A percentile compares a stretch with the other conserved stretches of the same genome.
These are phyloP conservation scores for Apeira syringaria DNA, from an alignment of 2,888 invertebrate species.

Conservation along the genomic window DNA sequence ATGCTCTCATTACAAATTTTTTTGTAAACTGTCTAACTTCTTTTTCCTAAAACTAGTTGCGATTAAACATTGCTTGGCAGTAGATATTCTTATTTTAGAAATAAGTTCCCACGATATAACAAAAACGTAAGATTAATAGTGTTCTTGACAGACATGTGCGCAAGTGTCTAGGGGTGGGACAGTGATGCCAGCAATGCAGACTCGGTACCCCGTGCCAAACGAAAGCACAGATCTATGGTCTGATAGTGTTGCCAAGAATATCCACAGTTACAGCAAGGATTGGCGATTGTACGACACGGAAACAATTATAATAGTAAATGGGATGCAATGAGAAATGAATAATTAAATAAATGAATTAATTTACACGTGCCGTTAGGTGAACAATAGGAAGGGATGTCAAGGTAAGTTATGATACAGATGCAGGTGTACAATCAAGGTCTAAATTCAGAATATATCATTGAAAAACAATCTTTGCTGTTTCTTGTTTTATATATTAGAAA, in stretches of 20 bases:
- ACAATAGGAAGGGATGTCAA: conserved; percentile 9
- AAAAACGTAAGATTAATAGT: conserved; percentile 63
- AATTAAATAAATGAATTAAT: conserved; percentile 15
- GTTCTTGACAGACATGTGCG: conserved; percentile 63
- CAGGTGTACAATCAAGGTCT: conserved; percentile 4
- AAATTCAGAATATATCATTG: background rate
- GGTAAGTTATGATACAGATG: background rate
- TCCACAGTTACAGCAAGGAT: conserved; percentile 19
- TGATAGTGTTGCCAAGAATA: conserved; percentile 52
- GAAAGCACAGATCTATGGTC: conserved; percentile 50
- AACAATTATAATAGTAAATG: conserved; percentile 31
- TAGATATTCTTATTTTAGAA: conserved; percentile 26
- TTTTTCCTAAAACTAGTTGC: no score
- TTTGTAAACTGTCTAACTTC: no score
- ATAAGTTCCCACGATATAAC: conserved; percentile 26
- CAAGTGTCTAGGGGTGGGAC: conserved; percentile 48
- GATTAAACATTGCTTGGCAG: no score
- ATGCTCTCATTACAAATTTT: no score
- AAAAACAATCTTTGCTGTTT: no score
- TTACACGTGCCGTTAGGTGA: conserved; percentile 1
- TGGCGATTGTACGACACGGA: conserved; percentile 27
- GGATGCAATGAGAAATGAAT: conserved; percentile 23
- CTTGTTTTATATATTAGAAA: no score
- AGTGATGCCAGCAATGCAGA: conserved; percentile 45
- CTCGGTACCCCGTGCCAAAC: conserved; percentile 52